Evolutionary conservation across 2,888 invertebrate species (phyloP), one percentile per base, ranked within the genome.

Genomic region (Orthosia gothica): DNA sequence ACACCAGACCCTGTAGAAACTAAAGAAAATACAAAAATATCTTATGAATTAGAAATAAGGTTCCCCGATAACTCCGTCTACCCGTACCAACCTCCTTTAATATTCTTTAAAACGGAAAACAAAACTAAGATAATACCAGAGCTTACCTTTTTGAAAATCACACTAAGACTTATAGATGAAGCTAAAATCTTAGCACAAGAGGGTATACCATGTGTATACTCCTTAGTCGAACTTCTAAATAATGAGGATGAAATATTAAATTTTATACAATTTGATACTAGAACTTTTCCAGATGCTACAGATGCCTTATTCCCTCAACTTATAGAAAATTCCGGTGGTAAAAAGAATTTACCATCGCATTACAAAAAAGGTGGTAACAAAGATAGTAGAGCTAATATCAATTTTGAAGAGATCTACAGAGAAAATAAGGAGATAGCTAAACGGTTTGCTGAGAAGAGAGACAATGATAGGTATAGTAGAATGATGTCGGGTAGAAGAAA

Each of bases 131-230:
- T 97, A 70, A 96, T 98, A 82, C 98, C 98, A 3, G 97, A 97
- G 62, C 92, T 97, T 74, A 95, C 97, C 40, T 97, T 97, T 82
- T 93, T 98, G 66, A 97, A 97, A 89, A 97, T 98, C 81, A 97
- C 97, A 4, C 97, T 97, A 74, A 96, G 97, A 85, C 93, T 98
- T 62, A 95, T 98, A 81, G 96, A 97, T n/a, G 98, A 98, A 95
- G 98, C 98, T 0, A 94, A 97, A 83, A 90, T 93, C 26, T 95
- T 97, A 74, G 97, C 98, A 9, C 94, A 95, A 79, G 97, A 98
- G 89, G 98, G 98, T 71, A 97, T 97, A 91, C 98, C 98, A 0
- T 97, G 97, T 87, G 96, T 98, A 83, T 98, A 98, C 90, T 97
- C 98, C 2, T 94, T 98, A 85, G 97, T 97, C 18, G 98, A 98